Conservation (phyloP, 2,888 invertebrate genomes). For the Dicycla oo region DNA sequence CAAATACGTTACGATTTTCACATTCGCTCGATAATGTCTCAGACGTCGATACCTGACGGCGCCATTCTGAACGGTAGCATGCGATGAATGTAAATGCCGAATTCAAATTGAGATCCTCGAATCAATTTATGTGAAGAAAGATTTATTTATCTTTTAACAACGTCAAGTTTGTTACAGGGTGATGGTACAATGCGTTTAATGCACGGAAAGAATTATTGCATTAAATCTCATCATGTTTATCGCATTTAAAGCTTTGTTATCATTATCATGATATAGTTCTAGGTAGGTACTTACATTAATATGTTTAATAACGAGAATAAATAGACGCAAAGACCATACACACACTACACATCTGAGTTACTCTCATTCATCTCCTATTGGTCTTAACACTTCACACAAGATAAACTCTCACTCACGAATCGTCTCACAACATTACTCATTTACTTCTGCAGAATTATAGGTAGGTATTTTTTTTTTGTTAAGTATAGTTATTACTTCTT, state of each 20-base stretch:
- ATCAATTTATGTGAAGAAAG: constrained; percentile 19
- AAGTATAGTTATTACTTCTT: too few relatives aligned
- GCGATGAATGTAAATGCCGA: constrained; percentile 45
- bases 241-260: neutral
- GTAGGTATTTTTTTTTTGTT: too few relatives aligned
- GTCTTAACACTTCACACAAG: too few relatives aligned
- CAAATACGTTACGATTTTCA: constrained; percentile 51
- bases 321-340: neutral
- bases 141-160: constrained; percentile 31
- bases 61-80: constrained; percentile 55
- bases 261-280: neutral
- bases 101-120: constrained; percentile 47
- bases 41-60: constrained; percentile 55
- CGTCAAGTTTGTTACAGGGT: neutral
- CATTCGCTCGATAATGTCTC: constrained; percentile 53
- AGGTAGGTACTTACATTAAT: neutral
- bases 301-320: neutral
- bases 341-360: too few relatives aligned
- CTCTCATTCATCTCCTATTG: too few relatives aligned
- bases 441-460: too few relatives aligned
- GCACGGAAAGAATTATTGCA: neutral
- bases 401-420: too few relatives aligned
- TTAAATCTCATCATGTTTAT: neutral
- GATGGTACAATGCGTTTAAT: neutral
- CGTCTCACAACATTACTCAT: too few relatives aligned